Conservation (phyloP, 1,140 invertebrate species). For the Ceratosolen solmsi region DNA sequence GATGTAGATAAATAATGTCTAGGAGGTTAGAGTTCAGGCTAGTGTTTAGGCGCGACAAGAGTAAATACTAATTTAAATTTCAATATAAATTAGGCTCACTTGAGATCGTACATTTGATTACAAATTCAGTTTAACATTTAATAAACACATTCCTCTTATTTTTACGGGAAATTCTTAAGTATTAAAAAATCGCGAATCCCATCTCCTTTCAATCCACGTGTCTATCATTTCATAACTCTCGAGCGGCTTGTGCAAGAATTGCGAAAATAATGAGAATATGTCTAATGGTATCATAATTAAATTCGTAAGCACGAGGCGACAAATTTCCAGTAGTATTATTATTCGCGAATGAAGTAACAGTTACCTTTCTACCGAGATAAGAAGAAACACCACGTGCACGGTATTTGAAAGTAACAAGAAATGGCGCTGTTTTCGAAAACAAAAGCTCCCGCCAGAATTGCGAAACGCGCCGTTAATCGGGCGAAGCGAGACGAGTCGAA, state of each 20-base stretch:
- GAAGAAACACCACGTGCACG: not conserved
- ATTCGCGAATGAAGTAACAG: not conserved
- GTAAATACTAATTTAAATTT: too few relatives aligned
- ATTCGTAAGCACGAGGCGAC: not conserved
- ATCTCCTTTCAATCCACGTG: too few relatives aligned
- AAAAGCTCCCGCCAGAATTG: not conserved
- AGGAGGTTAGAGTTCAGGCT: too few relatives aligned
- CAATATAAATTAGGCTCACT: too few relatives aligned
- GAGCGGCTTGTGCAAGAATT: not conserved
- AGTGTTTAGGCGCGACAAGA: too few relatives aligned
- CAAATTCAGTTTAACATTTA: too few relatives aligned
- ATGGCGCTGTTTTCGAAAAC: not conserved
- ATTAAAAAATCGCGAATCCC: too few relatives aligned
- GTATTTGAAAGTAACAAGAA: not conserved
- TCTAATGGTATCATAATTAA: not conserved
- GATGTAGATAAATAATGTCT: too few relatives aligned
- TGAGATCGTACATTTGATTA: too few relatives aligned
- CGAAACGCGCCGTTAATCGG: not conserved
- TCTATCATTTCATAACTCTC: not conserved
- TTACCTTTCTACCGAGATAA: not conserved
- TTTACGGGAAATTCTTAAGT: too few relatives aligned
- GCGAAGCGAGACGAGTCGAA: not conserved
- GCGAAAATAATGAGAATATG: not conserved
- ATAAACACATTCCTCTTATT: too few relatives aligned
- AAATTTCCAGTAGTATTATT: not conserved